Percentiles rank a stretch among this genome's conserved stretches.
phyloP scores from a whole-genome alignment of 2,888 invertebrate genomes.

The Arge pagana region DNA sequence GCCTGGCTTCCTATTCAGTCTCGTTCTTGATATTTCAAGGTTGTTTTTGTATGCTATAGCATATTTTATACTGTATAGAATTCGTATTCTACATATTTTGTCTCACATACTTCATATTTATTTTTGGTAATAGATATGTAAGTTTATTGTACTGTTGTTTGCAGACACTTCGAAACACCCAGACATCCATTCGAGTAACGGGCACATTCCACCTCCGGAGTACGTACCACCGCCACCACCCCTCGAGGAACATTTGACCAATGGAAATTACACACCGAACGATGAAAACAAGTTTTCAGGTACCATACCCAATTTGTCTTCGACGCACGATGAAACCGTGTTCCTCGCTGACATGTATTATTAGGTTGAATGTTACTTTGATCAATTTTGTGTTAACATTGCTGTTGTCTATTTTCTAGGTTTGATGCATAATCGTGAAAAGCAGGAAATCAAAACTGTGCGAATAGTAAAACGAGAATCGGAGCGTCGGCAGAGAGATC shows the following conservation, averaged over 20 bases:
- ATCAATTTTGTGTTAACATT: too few relatives aligned
- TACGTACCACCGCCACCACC: slow-evolving; percentile 53
- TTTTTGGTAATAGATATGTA: too few relatives aligned
- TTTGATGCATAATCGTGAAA: slow-evolving; percentile 72
- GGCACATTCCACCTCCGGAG: slow-evolving; percentile 45
- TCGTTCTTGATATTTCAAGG: too few relatives aligned
- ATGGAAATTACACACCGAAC: slow-evolving; percentile 43
- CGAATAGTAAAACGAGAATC: slow-evolving; percentile 91
- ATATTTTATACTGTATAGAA: too few relatives aligned
- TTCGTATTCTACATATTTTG: too few relatives aligned
- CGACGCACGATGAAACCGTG: not conserved
- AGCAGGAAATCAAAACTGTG: slow-evolving; percentile 90
- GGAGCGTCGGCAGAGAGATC: slow-evolving; percentile 80
- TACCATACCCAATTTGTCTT: not conserved
- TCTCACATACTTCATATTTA: too few relatives aligned
- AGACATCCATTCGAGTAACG: slow-evolving; percentile 40
- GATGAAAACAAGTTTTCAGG: slow-evolving; percentile 46
- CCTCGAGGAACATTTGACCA: slow-evolving; percentile 44
- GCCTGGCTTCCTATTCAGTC: too few relatives aligned
- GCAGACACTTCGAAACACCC: slow-evolving; percentile 41
- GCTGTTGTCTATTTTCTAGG: slow-evolving; percentile 60
- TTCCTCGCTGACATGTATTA: not conserved
- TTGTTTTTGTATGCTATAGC: too few relatives aligned
- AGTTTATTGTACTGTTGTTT: not conserved
- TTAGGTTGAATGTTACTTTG: not conserved